Base-by-base conservation (phyloP, 2,797 vertebrate species). In the Podarcis lilfordi region DNA sequence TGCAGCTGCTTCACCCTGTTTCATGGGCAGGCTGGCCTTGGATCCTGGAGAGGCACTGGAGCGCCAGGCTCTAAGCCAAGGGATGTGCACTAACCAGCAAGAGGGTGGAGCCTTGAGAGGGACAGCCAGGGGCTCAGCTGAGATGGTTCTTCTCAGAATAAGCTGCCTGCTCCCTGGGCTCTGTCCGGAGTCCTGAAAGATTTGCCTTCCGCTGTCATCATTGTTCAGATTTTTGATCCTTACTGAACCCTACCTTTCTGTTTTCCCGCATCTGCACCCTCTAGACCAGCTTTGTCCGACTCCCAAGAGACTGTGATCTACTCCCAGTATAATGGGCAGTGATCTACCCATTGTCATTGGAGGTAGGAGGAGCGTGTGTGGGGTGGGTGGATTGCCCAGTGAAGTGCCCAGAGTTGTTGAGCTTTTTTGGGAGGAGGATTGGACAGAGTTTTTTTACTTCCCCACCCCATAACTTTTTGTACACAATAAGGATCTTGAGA, bases 131-230 rank as follows among this genome's bases (percentile, higher is more conserved):
- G 25, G 19, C 7, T 2, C 32, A 74, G 35, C 17, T 37, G 72
- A 37, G 35, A 37, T 35, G 2, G 32, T 19, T 37, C 72, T 74
- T 71, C 4, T 71, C 35, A 74, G 2, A 74, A 74, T 35, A 74
- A n/a, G 69, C n/a, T 32, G 32, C 15, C 59, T 9, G 68, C 1
- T 32, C 40, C 68, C 13, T 21, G 37, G 40, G 64, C 80, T 82
- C 81, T 82, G 37, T 82, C 80, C 80, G 29, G 29, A 27, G 80
- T 82, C 25, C 80, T 82, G 81, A 82, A 82, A 71, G 17, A 71
- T 45, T 4, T 69, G 8, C 29, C 29, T 82, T 69, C 43, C 4
- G 11, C 37, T 59, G 35, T 82, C n/a, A 7, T 43, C 32, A 35
- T 59, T 4, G 29, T 19, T 82, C 35, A 40, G 37, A 68, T 82